These are phyloP conservation scores for Odontomyia ornata DNA, from an alignment of 2,888 invertebrate genomes.

Conservation along the genomic window DNA sequence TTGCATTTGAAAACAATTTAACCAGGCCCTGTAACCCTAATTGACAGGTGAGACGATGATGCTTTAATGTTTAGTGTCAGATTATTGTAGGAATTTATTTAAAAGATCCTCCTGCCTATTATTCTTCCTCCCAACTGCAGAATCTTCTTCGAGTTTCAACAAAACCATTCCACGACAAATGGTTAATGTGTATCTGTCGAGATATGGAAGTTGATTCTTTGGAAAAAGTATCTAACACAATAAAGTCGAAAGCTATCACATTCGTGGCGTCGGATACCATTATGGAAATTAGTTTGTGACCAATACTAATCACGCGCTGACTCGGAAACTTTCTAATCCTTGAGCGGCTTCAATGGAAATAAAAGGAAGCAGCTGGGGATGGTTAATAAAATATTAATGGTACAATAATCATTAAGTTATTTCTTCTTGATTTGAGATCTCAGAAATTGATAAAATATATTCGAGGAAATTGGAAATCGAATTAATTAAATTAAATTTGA, in stretches of 20 bases:
- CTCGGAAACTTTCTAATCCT: not conserved
- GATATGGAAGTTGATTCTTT: not conserved
- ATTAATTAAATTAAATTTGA: no score
- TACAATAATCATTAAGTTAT: no score
- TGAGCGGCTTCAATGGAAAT: not conserved
- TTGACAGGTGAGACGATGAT: conserved; percentile 47
- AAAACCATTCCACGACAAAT: not conserved
- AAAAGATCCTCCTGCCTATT: conserved; percentile 9
- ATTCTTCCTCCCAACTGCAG: not conserved
- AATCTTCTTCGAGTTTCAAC: not conserved
- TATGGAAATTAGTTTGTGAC: conserved; percentile 31
- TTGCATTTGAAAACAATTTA: conserved; percentile 45
- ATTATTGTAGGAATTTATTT: conserved; percentile 40
- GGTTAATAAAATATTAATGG: no score
- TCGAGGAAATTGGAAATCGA: no score
- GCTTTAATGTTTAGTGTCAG: conserved; percentile 43
- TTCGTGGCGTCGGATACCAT: conserved; percentile 26
- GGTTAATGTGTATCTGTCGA: not conserved
- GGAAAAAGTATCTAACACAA: conserved; percentile 7
- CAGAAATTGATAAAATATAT: no score
- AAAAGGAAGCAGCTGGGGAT: no score
- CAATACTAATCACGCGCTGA: conserved; percentile 12
- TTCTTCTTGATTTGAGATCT: no score
- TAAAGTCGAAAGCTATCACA: conserved; percentile 30
- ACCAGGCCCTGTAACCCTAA: conserved; percentile 28